Base-by-base conservation (phyloP, 2,888 invertebrate genomes). In the Neelides folsomi region DNA sequence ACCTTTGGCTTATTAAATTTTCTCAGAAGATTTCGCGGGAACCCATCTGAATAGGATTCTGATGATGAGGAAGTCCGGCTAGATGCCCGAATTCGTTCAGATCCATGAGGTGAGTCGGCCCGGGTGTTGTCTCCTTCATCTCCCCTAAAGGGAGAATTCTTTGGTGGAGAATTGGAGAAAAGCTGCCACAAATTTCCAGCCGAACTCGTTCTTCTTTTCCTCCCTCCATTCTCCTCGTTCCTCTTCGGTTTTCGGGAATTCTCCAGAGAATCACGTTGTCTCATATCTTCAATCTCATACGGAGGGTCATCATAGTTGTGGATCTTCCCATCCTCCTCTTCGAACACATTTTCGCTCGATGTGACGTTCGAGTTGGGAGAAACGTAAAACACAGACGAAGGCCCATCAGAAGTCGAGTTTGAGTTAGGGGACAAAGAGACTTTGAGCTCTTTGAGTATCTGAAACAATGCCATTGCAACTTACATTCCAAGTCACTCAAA, bases 1-100 rank as follows among this genome's bases (percentile, higher is more conserved):
- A 48, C 48, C 48, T 40, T 48, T 2, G 18, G 10, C 13, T 27
- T 27, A 7, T 19, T 48, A 36, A 49, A 49, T 38, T 47, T 41
- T 42, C 27, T 42, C 16, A 41, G 20, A 27, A 51, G 43, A 12
- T 36, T 47, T 27, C 47, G 41, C 19, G 47, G 19, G 18, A 52
- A 47, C 37, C 42, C 41, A 6, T 54, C 51, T 4, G 51, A 41
- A 35, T 44, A 45, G 15, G 52, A 55, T 35, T 51, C 47, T 12
- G 49, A 49, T 10, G 51, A 49, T n/a, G 51, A 51, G 18, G 54
- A 54, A 40, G 47, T 51, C 13, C 46, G 37, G n/a, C 45, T 45
- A 1, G 53, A 53, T 36, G 27, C 42, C 12, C 39, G 42, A 9
- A 42, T 45, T 35, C 35, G 46, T 39, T 41, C 47, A 18, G 47